Conservation (phyloP, 2,113 vertebrate genomes). For the Sinocyclocheilus anshuiensis region DNA sequence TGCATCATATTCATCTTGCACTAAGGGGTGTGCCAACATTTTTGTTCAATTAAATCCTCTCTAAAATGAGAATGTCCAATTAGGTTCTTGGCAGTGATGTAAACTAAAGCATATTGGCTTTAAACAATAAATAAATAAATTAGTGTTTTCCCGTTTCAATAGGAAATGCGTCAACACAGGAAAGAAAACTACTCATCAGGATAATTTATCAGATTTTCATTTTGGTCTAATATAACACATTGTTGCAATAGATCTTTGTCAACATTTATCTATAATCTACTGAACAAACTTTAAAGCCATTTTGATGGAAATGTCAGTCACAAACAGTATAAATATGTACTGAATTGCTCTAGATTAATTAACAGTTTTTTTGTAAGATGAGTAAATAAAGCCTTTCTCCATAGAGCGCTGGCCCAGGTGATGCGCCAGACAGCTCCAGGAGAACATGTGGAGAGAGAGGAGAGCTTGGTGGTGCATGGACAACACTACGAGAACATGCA, state of each 20-base stretch:
- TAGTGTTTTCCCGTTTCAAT: not conserved
- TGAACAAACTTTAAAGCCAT: not conserved
- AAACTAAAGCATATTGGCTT: too few species aligned
- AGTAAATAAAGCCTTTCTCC: conserved; percentile 62
- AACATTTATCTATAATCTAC: not conserved
- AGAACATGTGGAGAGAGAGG: conserved; percentile 85
- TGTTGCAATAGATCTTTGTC: not conserved
- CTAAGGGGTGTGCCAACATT: too few species aligned
- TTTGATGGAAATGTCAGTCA: not conserved
- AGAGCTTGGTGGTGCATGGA: conserved; percentile 84
- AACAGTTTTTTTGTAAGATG: not conserved
- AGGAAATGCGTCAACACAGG: not conserved
- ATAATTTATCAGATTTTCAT: not conserved
- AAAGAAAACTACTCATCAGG: not conserved
- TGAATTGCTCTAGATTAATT: not conserved
- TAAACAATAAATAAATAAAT: too few species aligned
- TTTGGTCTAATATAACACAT: not conserved
- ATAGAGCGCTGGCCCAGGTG: conserved; percentile 92
- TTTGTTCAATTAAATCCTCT: too few species aligned
- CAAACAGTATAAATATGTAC: not conserved
- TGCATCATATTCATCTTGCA: too few species aligned
- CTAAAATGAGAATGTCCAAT: too few species aligned
- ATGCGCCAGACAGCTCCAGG: conserved; percentile 89
- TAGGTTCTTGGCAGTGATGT: too few species aligned
- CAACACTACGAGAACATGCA: conserved; percentile 94